Evolutionary conservation across 1,140 invertebrate species (phyloP).

Genomic region (Drosophila elegans): DNA sequence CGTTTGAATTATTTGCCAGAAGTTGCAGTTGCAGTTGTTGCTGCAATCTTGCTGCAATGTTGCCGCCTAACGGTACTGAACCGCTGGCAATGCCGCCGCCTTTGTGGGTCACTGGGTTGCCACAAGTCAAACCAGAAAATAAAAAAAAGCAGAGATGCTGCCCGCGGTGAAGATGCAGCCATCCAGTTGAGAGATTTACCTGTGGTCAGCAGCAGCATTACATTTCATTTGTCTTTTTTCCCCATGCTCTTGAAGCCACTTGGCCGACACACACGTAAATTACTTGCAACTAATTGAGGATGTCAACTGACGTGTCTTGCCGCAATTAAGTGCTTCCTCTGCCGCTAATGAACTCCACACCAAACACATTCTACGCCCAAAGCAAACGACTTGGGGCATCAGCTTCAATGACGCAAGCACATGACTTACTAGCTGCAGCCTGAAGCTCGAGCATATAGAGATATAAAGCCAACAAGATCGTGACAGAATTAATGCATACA

Average conservation of each 20-base stretch:
- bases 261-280: constrained; percentile 63
- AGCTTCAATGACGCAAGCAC: constrained; percentile 47
- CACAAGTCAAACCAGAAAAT: constrained; percentile 47
- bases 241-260: constrained; percentile 31
- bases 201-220: constrained; percentile 28
- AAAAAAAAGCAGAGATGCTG: constrained; percentile 22
- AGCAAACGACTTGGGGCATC: constrained; percentile 28
- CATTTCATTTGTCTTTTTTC: constrained; percentile 17
- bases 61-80: constrained; percentile 66
- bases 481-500: constrained; percentile 82
- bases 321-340: constrained; percentile 73
- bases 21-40: constrained; percentile 17
- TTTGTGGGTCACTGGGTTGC: constrained; percentile 80
- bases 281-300: constrained; percentile 80
- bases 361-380: neutral
- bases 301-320: constrained; percentile 75
- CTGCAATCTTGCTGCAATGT: constrained; percentile 56
- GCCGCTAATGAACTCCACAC: constrained; percentile 44
- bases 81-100: constrained; percentile 50
- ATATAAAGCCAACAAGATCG: constrained; percentile 81
- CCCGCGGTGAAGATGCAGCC: constrained; percentile 33
- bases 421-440: constrained; percentile 50
- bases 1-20: constrained; percentile 5
- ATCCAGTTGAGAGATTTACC: constrained; percentile 27
- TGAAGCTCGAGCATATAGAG: constrained; percentile 57